phyloP scores from a whole-genome alignment of 1,140 invertebrate genomes.

The Mactra quadrangularis region DNA sequence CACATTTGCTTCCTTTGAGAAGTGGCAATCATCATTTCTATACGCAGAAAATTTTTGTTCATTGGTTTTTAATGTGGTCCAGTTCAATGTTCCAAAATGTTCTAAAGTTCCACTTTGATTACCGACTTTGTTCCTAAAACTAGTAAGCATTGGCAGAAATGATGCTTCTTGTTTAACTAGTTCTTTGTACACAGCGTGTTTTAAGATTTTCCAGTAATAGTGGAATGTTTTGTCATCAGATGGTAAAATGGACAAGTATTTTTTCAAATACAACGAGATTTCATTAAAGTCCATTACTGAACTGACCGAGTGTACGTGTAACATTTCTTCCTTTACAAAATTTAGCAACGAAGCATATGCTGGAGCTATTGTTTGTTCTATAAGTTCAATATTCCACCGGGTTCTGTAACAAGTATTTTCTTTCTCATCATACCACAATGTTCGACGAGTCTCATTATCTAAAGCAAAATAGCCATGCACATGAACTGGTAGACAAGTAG shows the following conservation, averaged over 20 bases:
- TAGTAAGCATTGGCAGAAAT: neutral
- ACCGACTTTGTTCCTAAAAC: neutral
- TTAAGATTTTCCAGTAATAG: slow-evolving; percentile 7
- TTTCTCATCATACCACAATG: slow-evolving; percentile 71
- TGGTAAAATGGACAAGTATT: neutral
- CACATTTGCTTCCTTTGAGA: neutral
- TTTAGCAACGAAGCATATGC: slow-evolving; percentile 68
- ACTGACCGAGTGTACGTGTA: no score
- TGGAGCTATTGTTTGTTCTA: slow-evolving; percentile 70
- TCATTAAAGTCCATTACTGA: no score
- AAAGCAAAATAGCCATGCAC: slow-evolving; percentile 82
- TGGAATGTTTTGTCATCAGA: neutral
- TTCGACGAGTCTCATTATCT: slow-evolving; percentile 78
- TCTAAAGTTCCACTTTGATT: neutral
- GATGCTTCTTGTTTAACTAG: neutral
- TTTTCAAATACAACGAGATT: neutral
- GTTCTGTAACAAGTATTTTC: slow-evolving; percentile 54
- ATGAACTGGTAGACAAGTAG: slow-evolving; percentile 77
- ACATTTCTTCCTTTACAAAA: no score
- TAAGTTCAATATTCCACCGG: slow-evolving; percentile 75
- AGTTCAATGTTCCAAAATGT: neutral
- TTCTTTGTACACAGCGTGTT: neutral
- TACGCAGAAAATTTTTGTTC: neutral
- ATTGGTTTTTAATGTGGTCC: neutral
- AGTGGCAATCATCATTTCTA: neutral